Percentiles rank a stretch among this genome's conserved stretches.
These are phyloP conservation scores for Tribolium madens DNA, from an alignment of 1,140 invertebrate genomes.

Conservation along the genomic window DNA sequence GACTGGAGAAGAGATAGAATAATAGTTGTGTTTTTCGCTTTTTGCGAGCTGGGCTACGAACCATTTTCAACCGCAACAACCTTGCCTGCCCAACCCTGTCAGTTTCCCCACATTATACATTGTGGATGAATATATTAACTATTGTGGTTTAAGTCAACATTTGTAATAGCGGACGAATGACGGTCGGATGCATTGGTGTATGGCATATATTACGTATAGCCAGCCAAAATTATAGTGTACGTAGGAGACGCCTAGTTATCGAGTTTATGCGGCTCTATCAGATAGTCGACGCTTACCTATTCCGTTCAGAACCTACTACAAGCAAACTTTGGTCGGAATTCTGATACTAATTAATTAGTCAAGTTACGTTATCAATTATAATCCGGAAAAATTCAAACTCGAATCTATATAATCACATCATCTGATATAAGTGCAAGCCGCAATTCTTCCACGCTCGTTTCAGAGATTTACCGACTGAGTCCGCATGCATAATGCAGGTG, in stretches of 20 bases:
- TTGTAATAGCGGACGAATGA: slow-evolving; percentile 40
- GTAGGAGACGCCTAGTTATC: slow-evolving; percentile 38
- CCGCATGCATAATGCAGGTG: slow-evolving; percentile 40
- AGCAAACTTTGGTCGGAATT: slow-evolving; percentile 39
- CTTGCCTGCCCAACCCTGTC: slow-evolving; percentile 7
- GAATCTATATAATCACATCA: slow-evolving; percentile 31
- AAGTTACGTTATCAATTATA: slow-evolving; percentile 36
- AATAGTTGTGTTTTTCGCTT: neutral
- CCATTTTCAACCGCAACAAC: neutral
- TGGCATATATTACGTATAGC: slow-evolving; percentile 41
- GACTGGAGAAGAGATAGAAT: neutral
- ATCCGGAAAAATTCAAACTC: slow-evolving; percentile 7
- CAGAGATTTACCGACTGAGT: slow-evolving; percentile 47
- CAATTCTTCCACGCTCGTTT: slow-evolving; percentile 48
- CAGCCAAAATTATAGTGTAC: slow-evolving; percentile 33
- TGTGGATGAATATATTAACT: slow-evolving; percentile 38
- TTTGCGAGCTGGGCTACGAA: neutral
- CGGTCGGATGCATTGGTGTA: slow-evolving; percentile 28
- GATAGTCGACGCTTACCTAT: slow-evolving; percentile 31
- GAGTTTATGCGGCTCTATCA: slow-evolving; percentile 40
- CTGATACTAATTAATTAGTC: slow-evolving; percentile 50
- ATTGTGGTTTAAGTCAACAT: slow-evolving; percentile 38
- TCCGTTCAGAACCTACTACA: slow-evolving; percentile 25
- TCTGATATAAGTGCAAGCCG: slow-evolving; percentile 20
- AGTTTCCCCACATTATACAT: slow-evolving; percentile 7